Evolutionary conservation across 2,113 vertebrate species (phyloP), one percentile per base, ranked within the genome.

Genomic region (Atherinomorus stipes): DNA sequence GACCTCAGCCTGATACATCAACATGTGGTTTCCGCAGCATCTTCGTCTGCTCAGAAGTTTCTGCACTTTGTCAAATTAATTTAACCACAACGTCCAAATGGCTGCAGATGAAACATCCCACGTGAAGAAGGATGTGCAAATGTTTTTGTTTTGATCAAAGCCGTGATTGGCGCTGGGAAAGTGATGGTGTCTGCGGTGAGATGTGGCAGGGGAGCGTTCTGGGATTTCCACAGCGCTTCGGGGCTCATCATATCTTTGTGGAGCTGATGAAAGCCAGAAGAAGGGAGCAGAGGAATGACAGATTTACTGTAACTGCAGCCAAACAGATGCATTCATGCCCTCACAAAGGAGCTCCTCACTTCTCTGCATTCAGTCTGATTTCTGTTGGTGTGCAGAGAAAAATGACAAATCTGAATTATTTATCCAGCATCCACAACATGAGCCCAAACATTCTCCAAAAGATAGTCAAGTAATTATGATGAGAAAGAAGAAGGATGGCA

Each of bases 91-190:
- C 77, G 71, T 78, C 78, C 51, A 64, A 75, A 88, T 60, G 64
- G 31, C 37, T 61, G 52, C 71, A 64, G 50, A 59, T 52, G 25
- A 71, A 71, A 80, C 44, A n/a, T 25, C 77, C 40, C 62, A 37
- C 69, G 50, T 70, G 67, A 37, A 22, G 31, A 0, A 40, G 64
- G 54, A 56, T 26, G 66, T 1, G n/a, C 83, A 89, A 87, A 83
- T 84, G 77, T 78, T 91, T n/a, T 83, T 79, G 49, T 63, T 79
- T 69, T 77, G 88, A 93, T 92, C 88, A 89, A 81, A 87, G 85
- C 53, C 61, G 21, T 51, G 84, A 76, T 78, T 68, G 70, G 86
- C 85, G 85, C 57, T 71, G 53, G n/a, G n/a, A 86, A 69, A 89
- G 74, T 56, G 85, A 86, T 79, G 51, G 10, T 66, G 57, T 64